Conservation (phyloP, 2,797 vertebrate genomes). For the Hydrophis major region DNA sequence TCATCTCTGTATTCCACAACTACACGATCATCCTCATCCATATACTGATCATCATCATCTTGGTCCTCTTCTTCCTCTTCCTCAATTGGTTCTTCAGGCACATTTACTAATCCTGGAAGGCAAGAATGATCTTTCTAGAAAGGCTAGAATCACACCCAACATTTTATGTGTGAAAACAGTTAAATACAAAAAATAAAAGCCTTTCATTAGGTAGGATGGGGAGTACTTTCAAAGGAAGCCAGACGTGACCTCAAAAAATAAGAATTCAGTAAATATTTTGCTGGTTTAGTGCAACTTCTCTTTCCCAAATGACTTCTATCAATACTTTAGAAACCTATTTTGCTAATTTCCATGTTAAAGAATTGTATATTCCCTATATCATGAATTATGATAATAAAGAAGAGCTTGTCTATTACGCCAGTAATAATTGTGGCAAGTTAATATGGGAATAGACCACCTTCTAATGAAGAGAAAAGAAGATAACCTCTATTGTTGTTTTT, state of each 20-base stretch:
- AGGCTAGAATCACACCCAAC: neutral
- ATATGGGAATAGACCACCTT: neutral
- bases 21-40: conserved; percentile 91
- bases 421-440: neutral
- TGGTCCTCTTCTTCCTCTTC: conserved; percentile 81
- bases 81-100: conserved; percentile 85
- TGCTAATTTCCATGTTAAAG: neutral
- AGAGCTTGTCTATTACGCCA: neutral
- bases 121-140: neutral
- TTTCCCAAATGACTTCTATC: neutral
- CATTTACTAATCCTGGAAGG: conserved; percentile 86
- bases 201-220: too few species aligned
- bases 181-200: neutral
- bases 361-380: neutral
- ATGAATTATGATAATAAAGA: neutral
- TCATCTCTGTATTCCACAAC: conserved; percentile 89
- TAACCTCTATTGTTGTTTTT: neutral
- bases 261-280: too few species aligned
- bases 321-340: neutral
- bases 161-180: too few species aligned
- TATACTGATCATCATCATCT: conserved; percentile 86
- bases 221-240: neutral
- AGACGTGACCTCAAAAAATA: neutral
- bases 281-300: neutral
- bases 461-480: neutral